phyloP scores from a whole-genome alignment of 2,888 invertebrate species.

The Bedellia somnulentella region DNA sequence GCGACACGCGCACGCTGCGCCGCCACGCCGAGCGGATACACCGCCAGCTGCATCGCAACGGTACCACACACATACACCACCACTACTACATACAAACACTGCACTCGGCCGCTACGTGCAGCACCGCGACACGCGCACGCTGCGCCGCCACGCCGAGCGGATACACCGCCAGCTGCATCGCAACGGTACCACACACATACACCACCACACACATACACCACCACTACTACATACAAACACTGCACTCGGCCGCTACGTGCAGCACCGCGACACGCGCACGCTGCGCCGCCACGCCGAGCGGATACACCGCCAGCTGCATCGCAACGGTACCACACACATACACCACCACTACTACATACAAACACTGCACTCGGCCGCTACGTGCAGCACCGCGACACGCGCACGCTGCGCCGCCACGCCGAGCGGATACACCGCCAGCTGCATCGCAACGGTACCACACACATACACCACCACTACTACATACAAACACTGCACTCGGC shows the following conservation, averaged over 20 bases:
- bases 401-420: constrained; percentile 70
- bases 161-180: constrained; percentile 64
- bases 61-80: too few relatives aligned
- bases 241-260: constrained; percentile 76
- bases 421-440: constrained; percentile 68
- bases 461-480: too few relatives aligned
- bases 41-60: constrained; percentile 58
- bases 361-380: constrained; percentile 77
- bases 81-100: too few relatives aligned
- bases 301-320: constrained; percentile 63
- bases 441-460: too few relatives aligned
- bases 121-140: constrained; percentile 74
- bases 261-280: constrained; percentile 76
- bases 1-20: constrained; percentile 74
- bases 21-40: constrained; percentile 72
- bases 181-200: too few relatives aligned
- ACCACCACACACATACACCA: too few relatives aligned
- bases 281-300: constrained; percentile 72
- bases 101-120: constrained; percentile 77
- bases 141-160: constrained; percentile 71
- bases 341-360: too few relatives aligned
- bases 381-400: constrained; percentile 76
- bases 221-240: too few relatives aligned
- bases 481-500: too few relatives aligned
- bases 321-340: too few relatives aligned